Base-by-base conservation (phyloP, 2,797 vertebrate species). In the Poliocrania exsul region DNA sequence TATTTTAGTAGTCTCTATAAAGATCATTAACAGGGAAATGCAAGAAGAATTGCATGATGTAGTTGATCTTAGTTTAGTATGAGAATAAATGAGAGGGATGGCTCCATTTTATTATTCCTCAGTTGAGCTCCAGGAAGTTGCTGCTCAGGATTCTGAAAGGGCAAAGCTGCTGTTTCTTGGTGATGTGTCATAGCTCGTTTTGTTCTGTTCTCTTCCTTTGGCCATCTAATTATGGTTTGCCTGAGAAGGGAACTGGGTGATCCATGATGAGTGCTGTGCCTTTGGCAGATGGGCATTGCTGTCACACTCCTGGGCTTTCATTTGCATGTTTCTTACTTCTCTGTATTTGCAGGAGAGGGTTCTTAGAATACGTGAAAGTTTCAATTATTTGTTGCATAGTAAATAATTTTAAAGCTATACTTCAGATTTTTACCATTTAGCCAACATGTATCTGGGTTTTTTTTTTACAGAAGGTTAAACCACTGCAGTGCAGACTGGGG, bases 141-240 rank as follows among this genome's bases (percentile, higher is more conserved):
- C 51, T 50, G 28, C 56, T 64, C 40, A 81, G 75, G 75, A 86
- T 83, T 86, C 61, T 93, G 88, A 91, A 88, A 91, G 83, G 65
- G 46, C 71, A 90, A 58, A 91, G 57, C 69, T 91, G 75, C 57
- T 57, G n/a, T 77, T 92, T 66, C 74, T 72, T 5, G 0, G 25
- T 85, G 71, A 84, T 78, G 74, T 66, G 54, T 92, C 85, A 73
- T 31, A 89, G 90, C 85, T 92, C 5, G 0, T 85, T 89, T 89
- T 95, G 87, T 93, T 95, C 90, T 82, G 25, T 91, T 91, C 91
- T 57, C 46, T 86, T 64, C 57, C 84, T 85, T 44, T 87, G 64
- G 57, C 47, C 51, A 17, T 37, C 35, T 92, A 72, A 87, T 91
- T 84, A 65, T 8, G 13, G 6, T 47, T 79, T 89, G n/a, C 51